A percentile compares a stretch with the other conserved stretches of the same genome.
phyloP scores from a whole-genome alignment of 2,888 invertebrate genomes.

The Thecophora atra region DNA sequence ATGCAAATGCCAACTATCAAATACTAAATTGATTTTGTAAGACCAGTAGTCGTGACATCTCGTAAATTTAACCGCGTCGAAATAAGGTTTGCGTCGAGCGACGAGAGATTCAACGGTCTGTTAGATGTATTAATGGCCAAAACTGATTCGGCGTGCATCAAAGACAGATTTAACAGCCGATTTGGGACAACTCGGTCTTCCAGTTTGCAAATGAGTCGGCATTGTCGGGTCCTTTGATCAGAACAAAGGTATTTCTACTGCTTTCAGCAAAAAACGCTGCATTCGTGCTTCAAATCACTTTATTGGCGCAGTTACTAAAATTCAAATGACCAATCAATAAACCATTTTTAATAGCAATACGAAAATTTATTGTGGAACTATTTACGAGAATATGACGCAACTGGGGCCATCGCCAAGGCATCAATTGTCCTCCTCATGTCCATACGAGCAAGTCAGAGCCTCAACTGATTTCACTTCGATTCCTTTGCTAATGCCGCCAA shows the following conservation, averaged over 20 bases:
- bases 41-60: slow-evolving; percentile 64
- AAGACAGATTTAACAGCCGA: not conserved
- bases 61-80: slow-evolving; percentile 62
- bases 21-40: slow-evolving; percentile 60
- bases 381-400: not conserved
- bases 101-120: slow-evolving; percentile 25
- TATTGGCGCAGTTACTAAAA: not conserved
- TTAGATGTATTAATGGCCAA: not conserved
- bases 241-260: slow-evolving; percentile 20
- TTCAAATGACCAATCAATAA: not conserved
- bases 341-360: not conserved
- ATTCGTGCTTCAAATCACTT: not conserved
- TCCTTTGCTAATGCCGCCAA: slow-evolving; percentile 10
- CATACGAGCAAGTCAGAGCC: not conserved
- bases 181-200: not conserved
- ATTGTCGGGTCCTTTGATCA: slow-evolving; percentile 15
- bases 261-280: not conserved
- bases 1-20: slow-evolving; percentile 10
- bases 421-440: not conserved
- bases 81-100: slow-evolving; percentile 23
- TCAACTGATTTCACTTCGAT: slow-evolving; percentile 9
- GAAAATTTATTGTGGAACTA: not conserved
- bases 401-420: slow-evolving; percentile 10
- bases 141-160: no score
- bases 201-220: slow-evolving; percentile 21